Percentiles rank a stretch among this genome's conserved stretches.
Conservation (phyloP, 2,797 vertebrate species). For the Rhabdophis nuchalis region DNA sequence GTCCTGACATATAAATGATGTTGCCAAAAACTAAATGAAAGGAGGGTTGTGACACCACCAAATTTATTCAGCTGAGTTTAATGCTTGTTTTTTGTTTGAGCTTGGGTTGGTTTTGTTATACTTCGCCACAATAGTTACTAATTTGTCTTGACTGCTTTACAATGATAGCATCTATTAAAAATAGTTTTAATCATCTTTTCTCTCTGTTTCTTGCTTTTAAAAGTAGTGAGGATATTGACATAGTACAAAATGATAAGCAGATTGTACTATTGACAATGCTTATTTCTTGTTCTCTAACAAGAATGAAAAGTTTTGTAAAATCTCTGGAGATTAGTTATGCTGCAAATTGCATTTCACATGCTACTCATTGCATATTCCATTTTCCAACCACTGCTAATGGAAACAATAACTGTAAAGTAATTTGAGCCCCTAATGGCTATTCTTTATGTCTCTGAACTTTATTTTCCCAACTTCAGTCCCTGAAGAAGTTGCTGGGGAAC, state of each 20-base stretch:
- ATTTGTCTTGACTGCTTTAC: background rate
- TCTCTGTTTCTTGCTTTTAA: background rate
- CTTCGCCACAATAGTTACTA: slow-evolving; percentile 1
- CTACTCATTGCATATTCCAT: background rate
- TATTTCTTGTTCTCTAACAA: background rate
- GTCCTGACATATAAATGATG: background rate
- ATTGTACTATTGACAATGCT: background rate
- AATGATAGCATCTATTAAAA: background rate
- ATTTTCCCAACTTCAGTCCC: background rate
- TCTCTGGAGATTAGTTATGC: slow-evolving; percentile 28
- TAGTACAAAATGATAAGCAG: background rate
- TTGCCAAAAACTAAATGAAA: slow-evolving; percentile 8
- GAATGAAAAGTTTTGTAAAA: background rate
- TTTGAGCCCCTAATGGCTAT: background rate
- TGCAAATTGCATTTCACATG: background rate
- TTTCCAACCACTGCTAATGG: background rate
- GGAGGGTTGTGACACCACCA: background rate
- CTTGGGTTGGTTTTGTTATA: background rate
- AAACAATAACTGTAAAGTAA: background rate
- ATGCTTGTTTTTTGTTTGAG: background rate
- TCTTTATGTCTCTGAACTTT: background rate
- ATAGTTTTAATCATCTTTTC: background rate
- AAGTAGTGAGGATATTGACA: background rate
- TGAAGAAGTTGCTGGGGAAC: background rate
- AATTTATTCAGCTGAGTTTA: slow-evolving; percentile 37